Base-by-base conservation (phyloP, 2,888 invertebrate genomes). In the Temnothorax rugatulus region DNA sequence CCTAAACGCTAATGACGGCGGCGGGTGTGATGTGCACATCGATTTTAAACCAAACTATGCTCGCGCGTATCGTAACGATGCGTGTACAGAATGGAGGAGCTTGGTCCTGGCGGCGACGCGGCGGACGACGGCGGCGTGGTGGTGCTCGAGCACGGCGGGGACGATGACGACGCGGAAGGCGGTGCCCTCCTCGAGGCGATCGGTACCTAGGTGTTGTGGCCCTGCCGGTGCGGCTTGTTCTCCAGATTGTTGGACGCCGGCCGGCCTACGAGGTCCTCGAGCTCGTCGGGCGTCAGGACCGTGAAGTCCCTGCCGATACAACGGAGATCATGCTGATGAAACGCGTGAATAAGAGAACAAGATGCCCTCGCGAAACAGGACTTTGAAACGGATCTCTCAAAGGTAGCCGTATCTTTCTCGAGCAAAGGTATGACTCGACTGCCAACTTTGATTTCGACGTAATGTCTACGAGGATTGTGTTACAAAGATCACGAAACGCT, bases 181-280 rank as follows among this genome's bases (percentile, higher is more conserved):
- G 89, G 87, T 87, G 91, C 91, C 92, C 92, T 94, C 92, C 92
- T 93, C 93, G 94, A 93, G 92, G 92, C 91, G 84, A 90, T 91
- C 91, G 88, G 84, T 86, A 92, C 94, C 94, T 94, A 94, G 93
- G 94, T 94, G 82, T 93, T 94, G 88, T 94, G 93, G 47, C 92
- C 92, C 81, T 93, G 93, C 84, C 93, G 92, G 71, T 93, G 95
- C 90, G 93, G 93, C 21, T 96, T 96, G 90, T 95, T 95, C 91
- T 96, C 96, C 91, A 95, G 95, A 71, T 95, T 93, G 52, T 95
- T 79, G 66, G 91, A 91, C 68, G 93, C 93, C 76, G 87, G 95
- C 93, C 83, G 95, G 84, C 96, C 96, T 86, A 96, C 96, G 81
- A 96, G 95, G 61, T 95, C 95, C 92, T 96, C 96, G 82, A 96